Percentiles rank a stretch among this genome's conserved stretches.
phyloP scores from a whole-genome alignment of 2,888 invertebrate genomes.

The Petrolisthes manimaculis region DNA sequence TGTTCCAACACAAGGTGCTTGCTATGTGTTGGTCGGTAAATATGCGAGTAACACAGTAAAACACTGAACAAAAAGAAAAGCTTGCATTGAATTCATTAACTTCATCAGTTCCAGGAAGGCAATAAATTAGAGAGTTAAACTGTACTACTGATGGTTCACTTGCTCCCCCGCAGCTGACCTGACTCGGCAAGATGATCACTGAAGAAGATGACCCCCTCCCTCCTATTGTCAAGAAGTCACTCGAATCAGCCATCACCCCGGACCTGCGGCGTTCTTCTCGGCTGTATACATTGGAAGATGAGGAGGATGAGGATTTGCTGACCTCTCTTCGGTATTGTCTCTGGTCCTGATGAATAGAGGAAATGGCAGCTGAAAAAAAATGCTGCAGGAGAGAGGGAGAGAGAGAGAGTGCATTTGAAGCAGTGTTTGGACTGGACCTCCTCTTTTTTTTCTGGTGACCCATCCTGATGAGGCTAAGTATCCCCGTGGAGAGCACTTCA shows the following conservation, averaged over 20 bases:
- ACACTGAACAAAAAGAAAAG: no score
- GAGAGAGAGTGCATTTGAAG: slow-evolving; percentile 16
- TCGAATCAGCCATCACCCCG: slow-evolving; percentile 18
- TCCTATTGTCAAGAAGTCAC: slow-evolving; percentile 51
- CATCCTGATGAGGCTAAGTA: no score
- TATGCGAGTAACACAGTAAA: no score
- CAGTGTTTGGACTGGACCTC: background rate
- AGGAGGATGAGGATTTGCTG: slow-evolving; percentile 34
- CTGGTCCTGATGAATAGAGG: slow-evolving; percentile 51
- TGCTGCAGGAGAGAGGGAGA: background rate
- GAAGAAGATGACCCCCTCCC: slow-evolving; percentile 53
- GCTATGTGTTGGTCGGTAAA: no score
- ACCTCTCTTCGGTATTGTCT: slow-evolving; percentile 51
- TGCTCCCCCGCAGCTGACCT: slow-evolving; percentile 41
- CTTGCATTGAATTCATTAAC: no score
- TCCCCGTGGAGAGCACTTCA: no score
- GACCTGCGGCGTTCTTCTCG: slow-evolving; percentile 46
- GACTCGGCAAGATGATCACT: slow-evolving; percentile 48
- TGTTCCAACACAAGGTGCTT: no score
- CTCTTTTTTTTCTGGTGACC: background rate
- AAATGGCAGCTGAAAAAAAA: slow-evolving; percentile 47
- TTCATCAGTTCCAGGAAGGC: no score
- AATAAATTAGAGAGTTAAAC: no score
- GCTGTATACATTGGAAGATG: slow-evolving; percentile 41
- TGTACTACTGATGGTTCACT: background rate